A percentile compares a stretch with the other conserved stretches of the same genome.
Evolutionary conservation across 2,888 invertebrate species (phyloP).

Genomic region (Eupithecia subumbrata): DNA sequence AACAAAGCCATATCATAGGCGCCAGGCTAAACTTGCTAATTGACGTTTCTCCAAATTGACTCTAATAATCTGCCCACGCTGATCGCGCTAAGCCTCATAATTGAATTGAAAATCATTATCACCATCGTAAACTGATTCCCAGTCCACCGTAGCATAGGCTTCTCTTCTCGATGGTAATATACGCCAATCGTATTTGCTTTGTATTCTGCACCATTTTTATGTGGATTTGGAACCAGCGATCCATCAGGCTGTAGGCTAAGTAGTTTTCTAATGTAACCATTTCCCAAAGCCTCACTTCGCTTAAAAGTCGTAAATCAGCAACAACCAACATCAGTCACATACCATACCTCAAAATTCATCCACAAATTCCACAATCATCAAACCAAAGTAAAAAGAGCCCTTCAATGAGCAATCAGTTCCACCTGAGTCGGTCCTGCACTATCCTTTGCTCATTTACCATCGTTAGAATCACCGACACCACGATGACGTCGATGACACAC

Average conservation of each 20-base stretch:
- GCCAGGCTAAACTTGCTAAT: slow-evolving; percentile 12
- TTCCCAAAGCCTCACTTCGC: neutral
- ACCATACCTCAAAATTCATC: neutral
- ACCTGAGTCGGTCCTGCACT: slow-evolving; percentile 1
- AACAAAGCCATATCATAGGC: slow-evolving; percentile 5
- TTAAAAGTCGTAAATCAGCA: neutral
- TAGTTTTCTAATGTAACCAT: too few species aligned
- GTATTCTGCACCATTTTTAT: too few species aligned
- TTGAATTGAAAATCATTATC: slow-evolving; percentile 11
- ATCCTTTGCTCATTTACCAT: neutral
- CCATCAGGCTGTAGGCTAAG: neutral
- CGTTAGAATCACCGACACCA: slow-evolving; percentile 41
- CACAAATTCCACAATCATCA: neutral
- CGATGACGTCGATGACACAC: slow-evolving; percentile 53
- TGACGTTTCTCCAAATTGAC: slow-evolving; percentile 13
- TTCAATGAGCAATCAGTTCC: slow-evolving; percentile 3
- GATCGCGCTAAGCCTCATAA: neutral
- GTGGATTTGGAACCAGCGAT: neutral
- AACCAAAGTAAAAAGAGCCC: neutral
- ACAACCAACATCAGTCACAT: neutral
- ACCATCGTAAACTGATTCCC: neutral
- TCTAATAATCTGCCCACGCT: slow-evolving; percentile 13
- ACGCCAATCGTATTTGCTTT: neutral
- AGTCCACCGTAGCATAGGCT: neutral
- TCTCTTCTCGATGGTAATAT: neutral